Conservation (phyloP, 2,113 vertebrate genomes). For the Syngnathus scovelli region DNA sequence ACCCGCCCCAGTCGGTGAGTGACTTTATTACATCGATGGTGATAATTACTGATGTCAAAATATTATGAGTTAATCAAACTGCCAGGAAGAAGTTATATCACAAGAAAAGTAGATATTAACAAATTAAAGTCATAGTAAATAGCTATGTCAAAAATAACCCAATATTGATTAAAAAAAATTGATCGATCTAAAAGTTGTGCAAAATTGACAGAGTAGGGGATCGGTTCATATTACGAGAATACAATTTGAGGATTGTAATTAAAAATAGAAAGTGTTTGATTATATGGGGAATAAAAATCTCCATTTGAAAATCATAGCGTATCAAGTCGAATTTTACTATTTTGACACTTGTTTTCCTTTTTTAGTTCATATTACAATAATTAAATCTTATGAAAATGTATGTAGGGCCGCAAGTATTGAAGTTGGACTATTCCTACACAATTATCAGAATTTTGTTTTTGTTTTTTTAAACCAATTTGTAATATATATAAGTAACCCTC, state of each 20-base stretch:
- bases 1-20: constrained; percentile 75
- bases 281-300: no score
- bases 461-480: no score
- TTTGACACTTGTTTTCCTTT: not conserved
- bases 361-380: not conserved
- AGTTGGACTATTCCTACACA: no score
- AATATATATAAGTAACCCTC: no score
- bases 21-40: not conserved
- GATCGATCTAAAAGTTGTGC: no score
- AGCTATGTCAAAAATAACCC: not conserved
- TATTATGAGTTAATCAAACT: no score
- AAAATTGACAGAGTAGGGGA: no score
- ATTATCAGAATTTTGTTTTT: no score
- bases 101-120: not conserved
- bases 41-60: no score
- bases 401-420: no score
- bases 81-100: not conserved
- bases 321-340: not conserved
- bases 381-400: not conserved
- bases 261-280: not conserved
- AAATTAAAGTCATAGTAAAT: not conserved
- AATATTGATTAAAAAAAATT: no score
- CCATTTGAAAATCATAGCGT: no score
- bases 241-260: not conserved
- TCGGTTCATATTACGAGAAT: not conserved